Base-by-base conservation (phyloP, 2,113 vertebrate species). In the Regulus satrapa region DNA sequence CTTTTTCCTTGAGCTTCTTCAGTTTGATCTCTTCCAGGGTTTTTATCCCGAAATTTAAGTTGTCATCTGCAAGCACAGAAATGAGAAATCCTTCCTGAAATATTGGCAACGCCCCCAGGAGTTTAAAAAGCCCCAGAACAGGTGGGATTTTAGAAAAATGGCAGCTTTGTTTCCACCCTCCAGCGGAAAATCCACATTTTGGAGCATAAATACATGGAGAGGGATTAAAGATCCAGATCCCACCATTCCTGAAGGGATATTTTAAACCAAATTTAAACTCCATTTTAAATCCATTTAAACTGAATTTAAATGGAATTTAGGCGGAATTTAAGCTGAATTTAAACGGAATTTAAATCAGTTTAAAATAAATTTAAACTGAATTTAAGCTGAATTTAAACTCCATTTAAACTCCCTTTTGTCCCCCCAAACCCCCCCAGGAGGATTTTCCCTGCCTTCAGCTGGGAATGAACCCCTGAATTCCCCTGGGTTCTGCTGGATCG, bases 11-110 rank as follows among this genome's bases (percentile, higher is more conserved):
- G 48, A 99, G 97, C 79, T 99, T 99, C 96, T 99, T 99, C 97
- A 98, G 91, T 58, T 98, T 98, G 88, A 99, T 99, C 97, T 99
- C 99, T 93, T 99, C 98, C 68, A 99, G 93, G 24, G 99, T 99
- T 98, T 99, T 99, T 81, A 99, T 98, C 74, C 99, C 98, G 41
- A 99, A 99, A 96, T 99, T 98, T 80, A 99, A 97, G 12, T 90
- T 94, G 81, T 98, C 98, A 72, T 97, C 99, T 99, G 92, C 52
- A 85, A 94, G 95, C 46, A 36, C 5, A 85, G 67, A 58, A 66
- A 20, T 1, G 25, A 64, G 23, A 12, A 18, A 61, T 23, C 51
- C 46, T 66, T 71, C 41, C 43, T 28, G 5, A 25, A 88, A 43
- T 34, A 12, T 26, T 71, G 43, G 1, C 1, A 56, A 80, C 8